Evolutionary conservation across 2,888 invertebrate genomes (phyloP), one percentile per base, ranked within the genome.

Genomic region (Lithosia quadra): DNA sequence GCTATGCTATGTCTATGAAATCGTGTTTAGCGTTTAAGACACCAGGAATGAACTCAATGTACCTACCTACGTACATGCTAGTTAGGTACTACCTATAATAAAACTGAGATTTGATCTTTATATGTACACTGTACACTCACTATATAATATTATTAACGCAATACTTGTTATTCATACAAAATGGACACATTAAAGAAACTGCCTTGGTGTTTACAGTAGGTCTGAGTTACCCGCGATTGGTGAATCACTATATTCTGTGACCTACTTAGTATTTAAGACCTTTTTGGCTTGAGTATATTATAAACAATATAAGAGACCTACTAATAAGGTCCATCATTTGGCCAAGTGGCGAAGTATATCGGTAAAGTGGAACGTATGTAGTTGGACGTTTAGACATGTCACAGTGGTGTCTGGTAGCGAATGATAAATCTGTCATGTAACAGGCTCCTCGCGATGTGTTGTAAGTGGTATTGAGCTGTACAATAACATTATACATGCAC

Each of bases 401-500:
- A 82, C 80, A 73, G 75, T 69, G 79, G 79, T 78, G 81, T 78
- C 83, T 83, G 82, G 78, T 79, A 75, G 69, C 72, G 83, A 75
- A 84, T 84, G 86, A 85, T 89, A 89, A 64, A 87, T 87, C 87
- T 85, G 88, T 88, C 89, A 87, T 87, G 87, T 89, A 87, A 88
- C 87, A 86, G 87, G 86, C 85, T 84, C 84, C 86, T 86, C 83
- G 79, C 74, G 75, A 80, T 22, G 83, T 92, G 91, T 91, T 85
- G 92, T 89, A 93, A 92, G 85, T 73, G 77, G 63, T 67, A 77
- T 74, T 78, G 83, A 86, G 85, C 85, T 83, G 85, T 89, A 93
- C 90, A 92, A 93, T 94, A 92, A 92, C 88, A 92, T 92, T 91
- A 91, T 90, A 91, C 91, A 91, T 89, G 85, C 89, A 84, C 86